Conservation (phyloP, 1,140 invertebrate species). For the Drosophila jambulina region DNA sequence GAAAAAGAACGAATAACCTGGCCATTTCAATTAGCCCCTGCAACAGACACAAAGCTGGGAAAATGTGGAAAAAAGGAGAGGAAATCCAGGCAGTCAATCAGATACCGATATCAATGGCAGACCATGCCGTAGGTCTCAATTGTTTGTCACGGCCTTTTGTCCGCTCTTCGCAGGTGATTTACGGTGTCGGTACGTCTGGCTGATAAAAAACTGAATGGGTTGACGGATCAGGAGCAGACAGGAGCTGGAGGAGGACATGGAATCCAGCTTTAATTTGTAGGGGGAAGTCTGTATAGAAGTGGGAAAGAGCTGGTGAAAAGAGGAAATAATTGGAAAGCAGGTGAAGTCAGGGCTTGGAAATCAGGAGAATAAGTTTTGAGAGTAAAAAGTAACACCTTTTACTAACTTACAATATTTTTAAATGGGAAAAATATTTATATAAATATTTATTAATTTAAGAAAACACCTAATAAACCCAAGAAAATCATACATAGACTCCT, state of each 20-base stretch:
- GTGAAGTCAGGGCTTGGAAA: not conserved
- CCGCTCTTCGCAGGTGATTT: slow-evolving; percentile 19
- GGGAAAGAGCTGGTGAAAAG: not conserved
- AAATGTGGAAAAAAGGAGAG: not conserved
- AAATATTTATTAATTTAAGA: not conserved
- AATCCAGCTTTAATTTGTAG: not conserved
- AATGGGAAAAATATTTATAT: not conserved
- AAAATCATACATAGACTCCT: not conserved
- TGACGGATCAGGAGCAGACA: slow-evolving; percentile 22
- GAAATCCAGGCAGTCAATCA: slow-evolving; percentile 29
- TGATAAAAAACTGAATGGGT: slow-evolving; percentile 31
- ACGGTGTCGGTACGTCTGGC: slow-evolving; percentile 35
- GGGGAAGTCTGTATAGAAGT: not conserved
- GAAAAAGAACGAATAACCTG: slow-evolving; percentile 19
- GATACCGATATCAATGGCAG: slow-evolving; percentile 39
- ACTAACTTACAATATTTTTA: not conserved
- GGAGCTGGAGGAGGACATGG: no score
- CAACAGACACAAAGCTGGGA: slow-evolving; percentile 11
- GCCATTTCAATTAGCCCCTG: slow-evolving; percentile 47
- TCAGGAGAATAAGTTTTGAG: not conserved
- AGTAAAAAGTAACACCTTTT: not conserved
- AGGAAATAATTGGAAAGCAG: not conserved
- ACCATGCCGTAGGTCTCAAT: slow-evolving; percentile 31
- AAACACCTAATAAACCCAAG: not conserved
- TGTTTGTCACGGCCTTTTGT: slow-evolving; percentile 45